phyloP scores from a whole-genome alignment of 2,797 vertebrate species.

The Aplochiton taeniatus region DNA sequence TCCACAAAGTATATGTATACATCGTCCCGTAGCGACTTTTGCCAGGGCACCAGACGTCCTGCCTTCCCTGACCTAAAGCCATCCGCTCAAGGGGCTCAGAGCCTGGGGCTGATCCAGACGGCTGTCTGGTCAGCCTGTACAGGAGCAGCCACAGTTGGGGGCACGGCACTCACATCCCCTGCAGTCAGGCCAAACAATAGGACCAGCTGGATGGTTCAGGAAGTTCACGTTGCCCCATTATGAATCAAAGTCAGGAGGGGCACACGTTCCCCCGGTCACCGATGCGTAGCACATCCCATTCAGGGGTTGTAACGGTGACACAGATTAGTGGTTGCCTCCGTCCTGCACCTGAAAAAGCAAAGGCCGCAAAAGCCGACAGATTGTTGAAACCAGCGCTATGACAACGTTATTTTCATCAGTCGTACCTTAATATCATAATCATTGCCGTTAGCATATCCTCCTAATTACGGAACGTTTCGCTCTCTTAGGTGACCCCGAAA shows the following conservation, averaged over 20 bases:
- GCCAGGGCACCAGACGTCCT: not conserved
- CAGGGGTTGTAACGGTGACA: constrained; percentile 11
- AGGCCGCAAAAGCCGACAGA: not conserved
- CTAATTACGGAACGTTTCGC: too few species aligned
- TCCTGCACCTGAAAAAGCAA: constrained; percentile 46
- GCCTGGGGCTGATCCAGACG: constrained; percentile 17
- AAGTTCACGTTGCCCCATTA: constrained; percentile 27
- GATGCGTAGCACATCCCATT: not conserved
- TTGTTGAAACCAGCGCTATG: too few species aligned
- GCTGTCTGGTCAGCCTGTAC: constrained; percentile 14
- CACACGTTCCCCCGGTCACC: constrained; percentile 21
- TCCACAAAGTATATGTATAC: too few species aligned
- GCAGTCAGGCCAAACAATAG: constrained; percentile 27
- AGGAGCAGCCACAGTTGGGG: constrained; percentile 14
- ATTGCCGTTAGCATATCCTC: not conserved
- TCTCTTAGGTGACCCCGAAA: not conserved
- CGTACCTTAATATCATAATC: not conserved
- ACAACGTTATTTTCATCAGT: too few species aligned
- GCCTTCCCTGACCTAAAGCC: constrained; percentile 14
- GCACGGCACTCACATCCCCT: constrained; percentile 3
- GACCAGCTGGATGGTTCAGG: constrained; percentile 35
- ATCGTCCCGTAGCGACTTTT: not conserved
- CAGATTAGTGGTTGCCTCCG: constrained; percentile 18
- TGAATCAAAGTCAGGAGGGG: constrained; percentile 26
- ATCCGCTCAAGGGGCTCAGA: constrained; percentile 34